These are phyloP conservation scores for Phrynocephalus forsythii DNA, from an alignment of 2,797 vertebrate species.

Conservation along the genomic window DNA sequence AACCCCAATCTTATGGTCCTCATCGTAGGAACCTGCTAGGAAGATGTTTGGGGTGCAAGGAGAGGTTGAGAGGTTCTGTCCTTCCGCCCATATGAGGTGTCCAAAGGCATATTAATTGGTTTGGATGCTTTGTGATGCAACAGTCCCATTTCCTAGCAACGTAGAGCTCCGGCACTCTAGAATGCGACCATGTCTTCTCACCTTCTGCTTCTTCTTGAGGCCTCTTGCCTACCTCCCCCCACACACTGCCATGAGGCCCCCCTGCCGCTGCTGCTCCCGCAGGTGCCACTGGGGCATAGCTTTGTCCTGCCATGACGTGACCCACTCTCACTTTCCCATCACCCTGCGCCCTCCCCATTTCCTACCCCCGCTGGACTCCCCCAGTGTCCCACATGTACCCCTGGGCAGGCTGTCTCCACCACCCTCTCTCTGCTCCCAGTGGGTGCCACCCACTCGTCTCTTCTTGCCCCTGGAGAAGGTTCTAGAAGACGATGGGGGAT, in stretches of 20 bases:
- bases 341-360: constrained; percentile 19
- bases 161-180: not conserved
- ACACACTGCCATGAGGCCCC: constrained; percentile 21
- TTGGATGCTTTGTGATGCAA: constrained; percentile 13
- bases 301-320: constrained; percentile 16
- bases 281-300: constrained; percentile 33
- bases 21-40: not conserved
- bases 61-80: not conserved
- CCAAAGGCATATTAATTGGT: not conserved
- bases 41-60: not conserved
- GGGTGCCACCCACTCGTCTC: constrained; percentile 13
- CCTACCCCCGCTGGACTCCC: constrained; percentile 23
- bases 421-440: not conserved
- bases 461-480: constrained; percentile 30
- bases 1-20: not conserved
- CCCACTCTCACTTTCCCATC: constrained; percentile 22
- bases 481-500: constrained; percentile 9
- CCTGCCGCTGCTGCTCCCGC: constrained; percentile 37
- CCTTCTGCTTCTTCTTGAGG: not conserved
- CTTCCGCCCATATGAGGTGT: not conserved
- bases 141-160: constrained; percentile 5
- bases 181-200: not conserved
- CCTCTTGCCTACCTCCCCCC: not conserved
- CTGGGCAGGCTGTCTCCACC: constrained; percentile 9
- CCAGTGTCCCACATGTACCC: not conserved